Evolutionary conservation across 2,888 invertebrate species (phyloP).

Genomic region (Drosophila stalkeri): DNA sequence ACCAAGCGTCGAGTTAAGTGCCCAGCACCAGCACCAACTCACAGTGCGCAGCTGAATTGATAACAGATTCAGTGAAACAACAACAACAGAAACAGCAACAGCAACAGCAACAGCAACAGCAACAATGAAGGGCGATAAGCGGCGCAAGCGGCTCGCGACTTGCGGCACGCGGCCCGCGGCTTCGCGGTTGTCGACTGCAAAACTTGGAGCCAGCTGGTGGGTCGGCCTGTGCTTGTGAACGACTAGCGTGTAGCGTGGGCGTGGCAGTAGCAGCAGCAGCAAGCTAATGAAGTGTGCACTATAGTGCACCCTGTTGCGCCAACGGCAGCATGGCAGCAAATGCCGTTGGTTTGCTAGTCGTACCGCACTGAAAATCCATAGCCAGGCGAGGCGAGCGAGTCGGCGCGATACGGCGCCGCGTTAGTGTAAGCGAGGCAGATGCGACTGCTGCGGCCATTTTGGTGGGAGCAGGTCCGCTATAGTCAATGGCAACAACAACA

Average conservation of each 20-base stretch:
- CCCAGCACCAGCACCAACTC: constrained; percentile 32
- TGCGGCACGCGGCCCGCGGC: constrained; percentile 4
- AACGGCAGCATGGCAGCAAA: constrained; percentile 19
- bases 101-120: constrained; percentile 7
- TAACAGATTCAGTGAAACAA: constrained; percentile 59
- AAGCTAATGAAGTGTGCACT: constrained; percentile 11
- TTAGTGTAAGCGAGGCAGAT: constrained; percentile 40
- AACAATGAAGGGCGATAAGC: constrained; percentile 65
- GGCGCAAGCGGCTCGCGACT: constrained; percentile 43
- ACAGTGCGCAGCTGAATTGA: constrained; percentile 63
- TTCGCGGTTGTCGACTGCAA: constrained; percentile 59
- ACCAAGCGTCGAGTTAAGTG: constrained; percentile 71
- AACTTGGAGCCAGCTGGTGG: constrained; percentile 43
- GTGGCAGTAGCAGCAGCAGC: constrained; percentile 46
- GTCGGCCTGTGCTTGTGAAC: constrained; percentile 23
- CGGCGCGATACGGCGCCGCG: constrained; percentile 4
- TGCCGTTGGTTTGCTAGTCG: constrained; percentile 43
- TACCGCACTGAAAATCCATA: constrained; percentile 42
- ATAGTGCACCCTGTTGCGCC: constrained; percentile 75
- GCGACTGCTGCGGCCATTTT: constrained; percentile 75
- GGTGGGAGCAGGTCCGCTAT: constrained; percentile 75
- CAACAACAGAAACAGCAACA: constrained; percentile 11
- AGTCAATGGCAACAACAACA: constrained; percentile 37
- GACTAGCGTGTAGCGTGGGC: constrained; percentile 49
- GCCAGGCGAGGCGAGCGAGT: constrained; percentile 27